Base-by-base conservation (phyloP, 2,113 vertebrate species). In the Oreochromis tanganicae region DNA sequence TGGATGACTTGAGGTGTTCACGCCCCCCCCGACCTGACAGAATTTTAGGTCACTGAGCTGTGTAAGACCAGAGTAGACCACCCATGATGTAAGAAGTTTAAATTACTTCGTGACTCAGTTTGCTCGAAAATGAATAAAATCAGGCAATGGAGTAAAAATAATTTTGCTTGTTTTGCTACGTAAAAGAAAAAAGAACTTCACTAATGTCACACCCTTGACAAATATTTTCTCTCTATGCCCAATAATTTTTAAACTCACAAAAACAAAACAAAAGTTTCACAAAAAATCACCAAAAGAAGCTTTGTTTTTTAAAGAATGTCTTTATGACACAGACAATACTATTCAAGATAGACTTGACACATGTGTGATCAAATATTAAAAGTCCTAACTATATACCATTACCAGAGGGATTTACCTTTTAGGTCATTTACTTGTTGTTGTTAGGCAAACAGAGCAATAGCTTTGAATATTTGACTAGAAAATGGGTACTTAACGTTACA, bases 1-100 rank as follows among this genome's bases (percentile, higher is more conserved):
- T 81, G 85, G 66, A 91, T 87, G 75, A 91, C 57, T 84, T 54
- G 86, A 85, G 90, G 92, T 91, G 89, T 94, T 79, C 88, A 90
- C 87, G 41, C 85, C 87, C 85, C 81, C n/a, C 83, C 56, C 88
- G 92, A 94, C 93, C 93, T 89, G 80, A 52, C 78, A 63, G 82
- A 43, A 89, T 92, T 89, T 85, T 79, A 24, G 84, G 90, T 89
- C 88, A 83, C 52, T 13, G 21, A 21, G 63, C 57, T 80, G 21
- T 78, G 46, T 85, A 82, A 54, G 86, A 68, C 86, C 68, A 43
- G 21, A 84, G 48, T 5, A 38, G 91, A 89, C 86, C 93, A 93
- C 92, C 87, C 90, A 92, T 75, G 90, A 61, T 82, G 80, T 50
- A 75, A 84, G 38, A 75, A 66, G 81, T 61, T 68, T 68, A 50